Evolutionary conservation across 2,113 vertebrate genomes (phyloP).

Genomic region (Zosterops borbonicus): DNA sequence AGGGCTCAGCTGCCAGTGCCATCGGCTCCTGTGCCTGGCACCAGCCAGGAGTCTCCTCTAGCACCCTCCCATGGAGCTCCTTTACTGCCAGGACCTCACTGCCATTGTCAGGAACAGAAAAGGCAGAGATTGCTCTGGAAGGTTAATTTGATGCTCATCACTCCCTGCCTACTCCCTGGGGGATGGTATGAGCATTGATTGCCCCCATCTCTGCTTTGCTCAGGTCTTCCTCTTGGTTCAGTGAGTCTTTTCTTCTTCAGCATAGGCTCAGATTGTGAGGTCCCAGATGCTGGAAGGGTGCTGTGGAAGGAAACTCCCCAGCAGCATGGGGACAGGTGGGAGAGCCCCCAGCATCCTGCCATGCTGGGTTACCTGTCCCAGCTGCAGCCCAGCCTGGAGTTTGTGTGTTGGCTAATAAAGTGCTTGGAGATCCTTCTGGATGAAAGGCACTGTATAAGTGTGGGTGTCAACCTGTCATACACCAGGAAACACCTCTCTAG

Average conservation of each 20-base stretch:
- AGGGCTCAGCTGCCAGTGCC: not conserved
- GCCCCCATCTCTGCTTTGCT: not conserved
- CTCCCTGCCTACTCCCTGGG: not conserved
- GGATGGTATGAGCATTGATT: not conserved
- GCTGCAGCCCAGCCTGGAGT: not conserved
- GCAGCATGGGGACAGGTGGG: not conserved
- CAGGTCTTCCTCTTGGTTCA: not conserved
- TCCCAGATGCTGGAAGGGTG: not conserved
- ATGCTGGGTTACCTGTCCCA: not conserved
- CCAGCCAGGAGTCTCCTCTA: accelerated
- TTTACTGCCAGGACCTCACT: not conserved
- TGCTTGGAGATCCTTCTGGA: constrained; percentile 66
- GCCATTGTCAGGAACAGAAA: accelerated
- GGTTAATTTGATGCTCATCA: not conserved
- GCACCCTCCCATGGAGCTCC: not conserved
- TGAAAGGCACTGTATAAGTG: constrained; percentile 60
- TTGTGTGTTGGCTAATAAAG: constrained; percentile 28
- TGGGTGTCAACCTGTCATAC: not conserved
- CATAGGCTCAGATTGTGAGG: not conserved
- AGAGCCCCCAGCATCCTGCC: accelerated
- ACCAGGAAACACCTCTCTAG: constrained; percentile 4
- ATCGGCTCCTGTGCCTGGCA: not conserved
- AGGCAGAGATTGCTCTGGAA: not conserved
- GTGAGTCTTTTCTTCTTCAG: not conserved
- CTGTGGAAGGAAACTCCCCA: not conserved